These are phyloP conservation scores for Prolemur simus DNA, from an alignment of 2,113 vertebrate genomes.

Conservation along the genomic window DNA sequence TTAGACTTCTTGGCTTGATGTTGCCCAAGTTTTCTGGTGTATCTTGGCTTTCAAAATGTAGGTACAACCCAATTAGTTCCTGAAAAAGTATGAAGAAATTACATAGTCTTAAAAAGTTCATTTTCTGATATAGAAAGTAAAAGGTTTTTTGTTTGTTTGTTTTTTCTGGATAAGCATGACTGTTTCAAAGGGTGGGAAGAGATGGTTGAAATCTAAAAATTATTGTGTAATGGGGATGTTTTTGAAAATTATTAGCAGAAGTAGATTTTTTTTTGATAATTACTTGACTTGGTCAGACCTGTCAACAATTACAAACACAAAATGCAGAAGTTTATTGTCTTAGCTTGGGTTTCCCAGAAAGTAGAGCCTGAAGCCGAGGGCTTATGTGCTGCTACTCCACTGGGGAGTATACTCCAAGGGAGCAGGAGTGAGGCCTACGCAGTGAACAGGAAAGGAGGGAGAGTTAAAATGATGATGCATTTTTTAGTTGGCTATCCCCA, in stretches of 20 bases:
- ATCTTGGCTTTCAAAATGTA: slow-evolving; percentile 21
- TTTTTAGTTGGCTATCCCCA: background rate
- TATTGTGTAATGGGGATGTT: background rate
- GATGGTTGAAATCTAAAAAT: background rate
- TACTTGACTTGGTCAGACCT: background rate
- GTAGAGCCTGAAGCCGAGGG: background rate
- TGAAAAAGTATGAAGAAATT: background rate
- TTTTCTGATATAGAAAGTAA: background rate
- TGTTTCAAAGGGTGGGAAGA: background rate
- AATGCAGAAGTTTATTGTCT: background rate
- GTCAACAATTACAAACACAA: background rate
- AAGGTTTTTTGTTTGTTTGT: background rate
- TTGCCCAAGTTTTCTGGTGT: slow-evolving; percentile 17
- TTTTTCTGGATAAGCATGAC: background rate
- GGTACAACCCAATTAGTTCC: background rate
- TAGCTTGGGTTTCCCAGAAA: background rate
- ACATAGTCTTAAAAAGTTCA: background rate
- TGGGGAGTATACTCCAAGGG: background rate
- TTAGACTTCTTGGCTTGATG: background rate
- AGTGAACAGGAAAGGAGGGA: background rate
- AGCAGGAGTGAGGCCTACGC: background rate
- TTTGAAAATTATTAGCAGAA: background rate
- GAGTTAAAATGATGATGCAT: background rate
- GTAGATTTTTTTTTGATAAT: background rate
- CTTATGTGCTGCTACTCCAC: background rate